phyloP scores from a whole-genome alignment of 2,113 vertebrate genomes.

The Isurus oxyrinchus region DNA sequence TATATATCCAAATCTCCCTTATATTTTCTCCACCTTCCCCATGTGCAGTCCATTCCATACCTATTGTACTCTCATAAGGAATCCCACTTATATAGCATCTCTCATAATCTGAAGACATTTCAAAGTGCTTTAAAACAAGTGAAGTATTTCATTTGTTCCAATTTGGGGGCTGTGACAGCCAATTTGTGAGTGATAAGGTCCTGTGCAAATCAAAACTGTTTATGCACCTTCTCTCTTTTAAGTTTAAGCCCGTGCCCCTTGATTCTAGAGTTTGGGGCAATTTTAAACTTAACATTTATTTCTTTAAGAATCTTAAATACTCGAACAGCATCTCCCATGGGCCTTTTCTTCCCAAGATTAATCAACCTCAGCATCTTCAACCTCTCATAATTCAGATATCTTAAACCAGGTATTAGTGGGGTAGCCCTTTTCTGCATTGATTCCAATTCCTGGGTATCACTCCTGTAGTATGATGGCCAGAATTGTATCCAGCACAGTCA shows the following conservation, averaged over 20 bases:
- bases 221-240: background rate
- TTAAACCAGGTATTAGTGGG: background rate
- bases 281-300: background rate
- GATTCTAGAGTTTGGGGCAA: no score
- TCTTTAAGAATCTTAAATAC: background rate
- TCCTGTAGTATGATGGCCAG: background rate
- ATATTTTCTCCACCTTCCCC: background rate
- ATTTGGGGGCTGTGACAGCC: no score
- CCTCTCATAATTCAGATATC: background rate
- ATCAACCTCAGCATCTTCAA: background rate
- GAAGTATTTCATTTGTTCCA: no score
- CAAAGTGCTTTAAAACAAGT: no score
- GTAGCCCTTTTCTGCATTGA: background rate
- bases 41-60: background rate
- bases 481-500: no score
- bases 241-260: background rate
- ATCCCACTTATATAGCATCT: no score
- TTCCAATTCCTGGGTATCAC: background rate
- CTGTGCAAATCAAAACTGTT: no score
- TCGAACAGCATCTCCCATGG: background rate
- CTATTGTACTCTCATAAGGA: background rate
- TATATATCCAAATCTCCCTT: background rate
- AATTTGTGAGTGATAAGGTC: no score
- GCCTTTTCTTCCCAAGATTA: background rate
- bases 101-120: no score